Evolutionary conservation across 35 echinoderm and acorn worm genomes (phyloP).

Genomic region (Eucidaris tribuloides): DNA sequence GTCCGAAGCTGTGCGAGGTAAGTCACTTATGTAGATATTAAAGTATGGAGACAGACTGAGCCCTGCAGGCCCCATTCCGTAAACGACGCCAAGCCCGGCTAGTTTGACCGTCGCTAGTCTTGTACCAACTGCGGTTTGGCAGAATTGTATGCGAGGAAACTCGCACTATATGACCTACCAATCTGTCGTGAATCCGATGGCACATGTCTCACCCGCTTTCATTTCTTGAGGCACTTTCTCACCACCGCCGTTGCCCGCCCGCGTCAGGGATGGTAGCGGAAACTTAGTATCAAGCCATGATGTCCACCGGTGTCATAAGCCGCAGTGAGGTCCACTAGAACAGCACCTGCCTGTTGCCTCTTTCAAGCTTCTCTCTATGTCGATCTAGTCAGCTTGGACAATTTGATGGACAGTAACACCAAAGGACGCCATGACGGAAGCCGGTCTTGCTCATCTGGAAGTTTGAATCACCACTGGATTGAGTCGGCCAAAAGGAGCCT

Average conservation of each 20-base stretch:
- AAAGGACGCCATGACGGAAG: neutral
- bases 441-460: constrained; percentile 10
- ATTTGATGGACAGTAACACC: constrained; percentile 16
- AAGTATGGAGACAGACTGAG: no score
- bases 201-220: no score
- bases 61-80: no score
- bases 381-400: no score
- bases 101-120: no score
- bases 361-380: constrained; percentile 24
- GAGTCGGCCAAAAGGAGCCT: neutral
- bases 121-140: constrained; percentile 21
- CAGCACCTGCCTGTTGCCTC: constrained; percentile 24
- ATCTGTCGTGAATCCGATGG: no score
- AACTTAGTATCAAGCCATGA: constrained; percentile 18
- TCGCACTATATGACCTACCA: neutral
- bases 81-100: no score
- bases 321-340: constrained; percentile 29
- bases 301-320: constrained; percentile 36
- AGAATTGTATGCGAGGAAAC: neutral
- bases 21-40: no score
- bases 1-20: no score
- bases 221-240: no score
- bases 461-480: neutral
- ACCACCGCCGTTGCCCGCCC: no score
- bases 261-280: neutral